Evolutionary conservation across 2,888 invertebrate species (phyloP), one percentile per base, ranked within the genome.

Genomic region (Acholoe squamosa): DNA sequence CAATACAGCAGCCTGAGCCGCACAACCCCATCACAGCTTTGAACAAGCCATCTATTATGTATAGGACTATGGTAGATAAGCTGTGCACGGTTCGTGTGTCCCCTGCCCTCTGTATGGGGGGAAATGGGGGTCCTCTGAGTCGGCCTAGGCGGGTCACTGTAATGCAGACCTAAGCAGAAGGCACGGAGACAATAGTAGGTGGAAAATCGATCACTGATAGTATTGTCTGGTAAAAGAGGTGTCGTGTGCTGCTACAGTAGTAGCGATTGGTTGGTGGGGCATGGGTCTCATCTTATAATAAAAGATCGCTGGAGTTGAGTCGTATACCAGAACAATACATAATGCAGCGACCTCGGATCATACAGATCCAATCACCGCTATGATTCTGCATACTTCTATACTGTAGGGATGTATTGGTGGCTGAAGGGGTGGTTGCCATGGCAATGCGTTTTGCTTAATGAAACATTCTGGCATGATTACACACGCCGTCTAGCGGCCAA

Each of bases 401-500:
- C 5, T 10, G 10, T 10, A 43, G 43, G 43, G 43, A 10, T 10
- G 43, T n/a, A 43, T 43, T 10, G 43, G 43, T 43, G 43, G 43
- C 3, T 7, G 76, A 76, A 14, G 16, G 76, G 76, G 16, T 1
- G 31, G 76, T 76, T 76, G 76, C 3, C 76, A 76, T 28, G 76
- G 76, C 25, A 76, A 76, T 76, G 76, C 76, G 25, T 76, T 25
- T 76, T 14, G 76, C 28, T 19, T 76, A 76, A 76, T 76, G 76
- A 25, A 76, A 76, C 31, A 28, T 80, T 80, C 43, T 80, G 80
- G 80, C 80, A 80, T 80, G 80, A 80, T 80, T 80, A 80, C 80
- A 34, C 80, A 43, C 43, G 43, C 34, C 33, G 19, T 25, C 80
- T 80, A 33, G 33, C 43, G 34, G 80, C 34, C 80, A 80, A 80